Percentiles rank a stretch among this genome's conserved stretches.
Conservation (phyloP, 2,888 invertebrate genomes). For the Aproaerema taeniolella region DNA sequence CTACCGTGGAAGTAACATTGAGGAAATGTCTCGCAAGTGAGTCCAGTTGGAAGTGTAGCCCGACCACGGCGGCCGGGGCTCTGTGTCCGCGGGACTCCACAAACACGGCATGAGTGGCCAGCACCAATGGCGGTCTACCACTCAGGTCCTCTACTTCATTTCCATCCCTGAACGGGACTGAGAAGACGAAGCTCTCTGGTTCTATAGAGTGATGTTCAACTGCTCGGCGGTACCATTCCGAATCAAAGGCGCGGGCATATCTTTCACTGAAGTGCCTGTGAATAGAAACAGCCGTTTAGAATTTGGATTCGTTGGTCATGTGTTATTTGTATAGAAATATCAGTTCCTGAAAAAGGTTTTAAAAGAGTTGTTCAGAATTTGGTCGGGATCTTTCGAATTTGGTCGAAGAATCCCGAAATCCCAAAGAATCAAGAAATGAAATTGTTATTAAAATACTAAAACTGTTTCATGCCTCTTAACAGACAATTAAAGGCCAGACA, state of each 20-base stretch:
- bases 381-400: too few species aligned
- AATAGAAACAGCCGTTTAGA: too few species aligned
- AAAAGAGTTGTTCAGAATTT: too few species aligned
- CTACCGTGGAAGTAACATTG: conserved; percentile 92
- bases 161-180: conserved; percentile 86
- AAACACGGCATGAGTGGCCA: conserved; percentile 94
- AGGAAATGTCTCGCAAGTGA: conserved; percentile 90
- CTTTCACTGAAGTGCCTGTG: conserved; percentile 88
- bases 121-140: conserved; percentile 80
- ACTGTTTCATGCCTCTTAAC: too few species aligned
- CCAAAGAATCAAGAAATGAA: too few species aligned
- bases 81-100: conserved; percentile 89
- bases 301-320: too few species aligned
- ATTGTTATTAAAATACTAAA: too few species aligned
- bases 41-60: conserved; percentile 90
- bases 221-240: conserved; percentile 93
- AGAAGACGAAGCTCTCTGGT: conserved; percentile 93
- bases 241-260: conserved; percentile 89
- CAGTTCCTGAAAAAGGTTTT: too few species aligned
- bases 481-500: too few species aligned
- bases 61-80: conserved; percentile 95
- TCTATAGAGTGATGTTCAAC: conserved; percentile 93
- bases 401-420: too few species aligned
- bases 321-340: too few species aligned
- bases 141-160: conserved; percentile 77